Evolutionary conservation across 2,113 vertebrate species (phyloP).

Genomic region (Ceratotherium simum): DNA sequence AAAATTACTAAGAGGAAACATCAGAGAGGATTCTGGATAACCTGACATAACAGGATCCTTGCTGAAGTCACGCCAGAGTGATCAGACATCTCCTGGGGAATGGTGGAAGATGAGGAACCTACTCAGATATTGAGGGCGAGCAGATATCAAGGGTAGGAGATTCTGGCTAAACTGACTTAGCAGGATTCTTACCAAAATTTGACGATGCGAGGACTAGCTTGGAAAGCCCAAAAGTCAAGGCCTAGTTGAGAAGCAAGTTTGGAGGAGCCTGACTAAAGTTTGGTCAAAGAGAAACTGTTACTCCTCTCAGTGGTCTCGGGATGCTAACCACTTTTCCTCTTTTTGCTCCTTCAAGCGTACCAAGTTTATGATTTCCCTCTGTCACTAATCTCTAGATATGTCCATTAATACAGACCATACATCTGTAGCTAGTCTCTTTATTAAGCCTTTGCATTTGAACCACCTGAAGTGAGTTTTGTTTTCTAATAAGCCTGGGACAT

Average conservation of each 20-base stretch:
- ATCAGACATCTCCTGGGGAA: background rate
- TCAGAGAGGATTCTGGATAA: background rate
- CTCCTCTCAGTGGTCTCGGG: background rate
- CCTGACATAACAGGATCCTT: background rate
- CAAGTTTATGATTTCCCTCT: background rate
- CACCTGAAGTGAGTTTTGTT: background rate
- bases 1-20: background rate
- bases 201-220: background rate
- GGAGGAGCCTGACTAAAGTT: background rate
- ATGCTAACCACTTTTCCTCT: background rate
- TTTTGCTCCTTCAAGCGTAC: background rate
- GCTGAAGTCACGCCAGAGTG: background rate
- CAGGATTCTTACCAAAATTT: background rate
- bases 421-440: background rate
- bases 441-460: background rate
- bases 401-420: background rate
- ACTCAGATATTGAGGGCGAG: background rate
- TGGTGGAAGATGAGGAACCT: background rate
- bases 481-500: background rate
- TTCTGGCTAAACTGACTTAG: background rate
- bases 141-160: background rate
- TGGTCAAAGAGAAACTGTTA: background rate
- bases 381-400: accelerated
- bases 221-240: background rate
- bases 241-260: background rate